Evolutionary conservation across 2,797 vertebrate genomes (phyloP).

Genomic region (Cossypha dichroa): DNA sequence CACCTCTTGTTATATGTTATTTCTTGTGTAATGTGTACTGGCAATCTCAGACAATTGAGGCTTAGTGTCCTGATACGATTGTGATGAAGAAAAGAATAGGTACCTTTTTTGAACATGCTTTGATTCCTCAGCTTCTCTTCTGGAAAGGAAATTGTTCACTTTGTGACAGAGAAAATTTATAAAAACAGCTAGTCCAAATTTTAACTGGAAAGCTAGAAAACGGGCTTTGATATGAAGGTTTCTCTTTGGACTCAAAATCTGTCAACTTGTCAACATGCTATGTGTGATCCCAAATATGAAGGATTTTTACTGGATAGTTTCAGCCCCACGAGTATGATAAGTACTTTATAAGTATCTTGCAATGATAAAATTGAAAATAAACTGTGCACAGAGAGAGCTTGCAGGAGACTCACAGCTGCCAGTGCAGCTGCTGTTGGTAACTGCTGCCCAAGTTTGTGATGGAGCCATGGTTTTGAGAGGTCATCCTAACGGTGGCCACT

Average conservation of each 20-base stretch:
- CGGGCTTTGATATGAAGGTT: neutral
- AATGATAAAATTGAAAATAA: neutral
- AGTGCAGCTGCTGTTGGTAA: neutral
- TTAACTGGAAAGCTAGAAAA: neutral
- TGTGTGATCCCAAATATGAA: neutral
- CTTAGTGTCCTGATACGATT: neutral
- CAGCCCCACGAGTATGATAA: neutral
- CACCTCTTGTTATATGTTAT: neutral
- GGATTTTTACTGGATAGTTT: neutral
- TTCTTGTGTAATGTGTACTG: neutral
- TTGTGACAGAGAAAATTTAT: neutral
- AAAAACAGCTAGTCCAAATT: neutral
- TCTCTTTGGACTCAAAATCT: neutral
- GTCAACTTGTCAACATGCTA: neutral
- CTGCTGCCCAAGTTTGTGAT: fast-evolving
- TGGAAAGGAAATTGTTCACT: neutral
- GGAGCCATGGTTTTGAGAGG: neutral
- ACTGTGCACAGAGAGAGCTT: neutral
- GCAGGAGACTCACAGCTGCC: neutral
- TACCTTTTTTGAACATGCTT: neutral
- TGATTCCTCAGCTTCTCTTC: neutral
- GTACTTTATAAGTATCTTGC: neutral
- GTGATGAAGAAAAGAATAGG: neutral
- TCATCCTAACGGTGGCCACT: neutral
- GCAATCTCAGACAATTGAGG: neutral